Evolutionary conservation across 2,888 invertebrate species (phyloP).

Genomic region (Diplazon laetatorius): DNA sequence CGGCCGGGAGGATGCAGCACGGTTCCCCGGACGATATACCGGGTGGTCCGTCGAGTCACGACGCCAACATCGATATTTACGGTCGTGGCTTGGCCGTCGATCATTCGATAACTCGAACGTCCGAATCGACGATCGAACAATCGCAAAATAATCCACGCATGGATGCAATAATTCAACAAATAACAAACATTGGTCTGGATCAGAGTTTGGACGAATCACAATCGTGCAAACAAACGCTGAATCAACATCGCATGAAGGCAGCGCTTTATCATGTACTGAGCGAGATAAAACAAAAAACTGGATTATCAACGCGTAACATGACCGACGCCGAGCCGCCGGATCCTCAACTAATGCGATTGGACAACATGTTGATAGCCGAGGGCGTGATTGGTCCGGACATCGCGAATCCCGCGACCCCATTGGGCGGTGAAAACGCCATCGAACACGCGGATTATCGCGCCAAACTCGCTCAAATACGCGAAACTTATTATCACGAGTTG

Average conservation of each 20-base stretch:
- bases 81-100: not conserved
- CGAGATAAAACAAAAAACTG: conserved; percentile 15
- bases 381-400: conserved; percentile 11
- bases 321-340: conserved; percentile 1
- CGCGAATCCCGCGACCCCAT: not conserved
- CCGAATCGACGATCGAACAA: not conserved
- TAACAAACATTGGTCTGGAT: conserved; percentile 12
- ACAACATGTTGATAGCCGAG: conserved; percentile 26
- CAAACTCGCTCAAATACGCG: conserved; percentile 14
- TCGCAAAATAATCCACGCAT: too few relatives aligned
- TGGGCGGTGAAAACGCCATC: conserved; percentile 11
- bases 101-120: not conserved
- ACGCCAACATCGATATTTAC: not conserved
- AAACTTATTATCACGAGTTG: conserved; percentile 9
- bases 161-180: not conserved
- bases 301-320: not conserved
- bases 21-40: not conserved
- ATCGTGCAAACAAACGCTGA: conserved; percentile 15
- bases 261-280: conserved; percentile 15
- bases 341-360: conserved; percentile 14
- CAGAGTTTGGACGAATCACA: conserved; percentile 20
- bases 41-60: not conserved
- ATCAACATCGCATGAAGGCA: conserved; percentile 14
- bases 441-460: conserved; percentile 23
- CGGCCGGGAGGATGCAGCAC: conserved; percentile 7